Percentiles rank a stretch among this genome's conserved stretches.
Evolutionary conservation across 2,113 vertebrate genomes (phyloP).

Genomic region (Etia nguti): DNA sequence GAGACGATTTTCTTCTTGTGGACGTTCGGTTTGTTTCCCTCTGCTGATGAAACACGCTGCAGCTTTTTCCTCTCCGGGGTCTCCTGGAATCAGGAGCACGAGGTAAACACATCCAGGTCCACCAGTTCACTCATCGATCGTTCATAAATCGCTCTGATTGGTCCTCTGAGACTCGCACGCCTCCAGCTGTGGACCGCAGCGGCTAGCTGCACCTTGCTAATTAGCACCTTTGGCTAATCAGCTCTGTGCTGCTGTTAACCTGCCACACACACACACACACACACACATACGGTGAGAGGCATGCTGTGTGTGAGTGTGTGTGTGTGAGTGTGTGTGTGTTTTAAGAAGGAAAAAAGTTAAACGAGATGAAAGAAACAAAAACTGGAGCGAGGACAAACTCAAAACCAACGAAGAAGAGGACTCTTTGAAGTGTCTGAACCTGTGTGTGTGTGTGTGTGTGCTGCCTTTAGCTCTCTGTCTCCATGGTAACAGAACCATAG

Average conservation of each 20-base stretch:
- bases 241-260: not conserved
- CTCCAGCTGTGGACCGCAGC: not conserved
- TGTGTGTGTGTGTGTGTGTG: not conserved
- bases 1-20: not conserved
- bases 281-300: too few species aligned
- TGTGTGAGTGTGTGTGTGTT: not conserved
- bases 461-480: not conserved
- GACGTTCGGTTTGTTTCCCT: not conserved
- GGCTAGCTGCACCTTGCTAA: not conserved
- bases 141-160: not conserved
- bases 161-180: not conserved
- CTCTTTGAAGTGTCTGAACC: not conserved
- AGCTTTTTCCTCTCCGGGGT: not conserved
- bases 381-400: not conserved
- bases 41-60: not conserved
- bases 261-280: not conserved
- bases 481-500: conserved; percentile 8
- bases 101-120: not conserved
- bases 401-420: not conserved
- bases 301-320: not conserved
- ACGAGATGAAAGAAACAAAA: not conserved
- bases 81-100: not conserved
- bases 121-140: not conserved
- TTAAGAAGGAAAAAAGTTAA: not conserved
- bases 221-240: conserved; percentile 20